Evolutionary conservation across 2,888 invertebrate species (phyloP).

Genomic region (Eupsilia transversa): DNA sequence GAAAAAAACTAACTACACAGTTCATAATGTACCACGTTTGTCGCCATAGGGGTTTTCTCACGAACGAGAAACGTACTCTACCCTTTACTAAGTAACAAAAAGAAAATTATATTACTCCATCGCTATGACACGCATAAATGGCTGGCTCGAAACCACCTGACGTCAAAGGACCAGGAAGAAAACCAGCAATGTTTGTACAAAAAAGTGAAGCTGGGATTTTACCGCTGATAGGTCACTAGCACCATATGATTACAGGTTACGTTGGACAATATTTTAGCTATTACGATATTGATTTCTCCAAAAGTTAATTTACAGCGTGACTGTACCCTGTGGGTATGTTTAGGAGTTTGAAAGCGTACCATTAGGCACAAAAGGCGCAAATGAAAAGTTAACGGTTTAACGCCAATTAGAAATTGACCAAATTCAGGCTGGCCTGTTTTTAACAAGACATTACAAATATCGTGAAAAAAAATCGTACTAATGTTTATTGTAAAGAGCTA

Average conservation of each 20-base stretch:
- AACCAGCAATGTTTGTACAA: constrained; percentile 26
- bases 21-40: constrained; percentile 71
- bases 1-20: constrained; percentile 70
- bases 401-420: constrained; percentile 51
- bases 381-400: constrained; percentile 67
- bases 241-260: constrained; percentile 74
- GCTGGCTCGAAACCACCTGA: background rate
- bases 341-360: constrained; percentile 75
- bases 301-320: constrained; percentile 76
- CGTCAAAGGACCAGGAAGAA: accelerated
- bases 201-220: background rate
- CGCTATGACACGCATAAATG: constrained; percentile 19
- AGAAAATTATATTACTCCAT: constrained; percentile 23
- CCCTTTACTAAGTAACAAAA: constrained; percentile 15
- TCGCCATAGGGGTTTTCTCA: constrained; percentile 86
- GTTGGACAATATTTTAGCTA: constrained; percentile 81
- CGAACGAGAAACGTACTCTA: constrained; percentile 66
- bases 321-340: constrained; percentile 71
- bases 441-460: background rate
- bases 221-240: constrained; percentile 67
- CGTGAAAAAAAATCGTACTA: background rate
- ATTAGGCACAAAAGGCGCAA: constrained; percentile 71
- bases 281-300: constrained; percentile 84
- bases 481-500: background rate
- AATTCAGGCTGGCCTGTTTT: background rate